phyloP scores from a whole-genome alignment of 2,113 vertebrate genomes.

The Hucho hucho region DNA sequence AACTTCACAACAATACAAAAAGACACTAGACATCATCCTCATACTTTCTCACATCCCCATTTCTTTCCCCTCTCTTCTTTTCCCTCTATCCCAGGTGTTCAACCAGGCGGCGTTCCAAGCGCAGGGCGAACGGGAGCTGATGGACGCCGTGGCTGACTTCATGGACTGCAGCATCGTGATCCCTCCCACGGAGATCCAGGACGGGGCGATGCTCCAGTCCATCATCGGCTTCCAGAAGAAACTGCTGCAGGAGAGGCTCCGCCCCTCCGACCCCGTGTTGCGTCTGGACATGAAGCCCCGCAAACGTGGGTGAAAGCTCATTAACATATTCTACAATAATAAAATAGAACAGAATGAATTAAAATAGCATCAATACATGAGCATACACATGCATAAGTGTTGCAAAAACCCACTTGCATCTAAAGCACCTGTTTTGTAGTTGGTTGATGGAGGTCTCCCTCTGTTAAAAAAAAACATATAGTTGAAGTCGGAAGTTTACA shows the following conservation, averaged over 20 bases:
- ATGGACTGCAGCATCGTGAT: constrained; percentile 90
- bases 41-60: not conserved
- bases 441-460: too few relatives aligned
- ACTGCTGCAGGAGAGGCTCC: constrained; percentile 79
- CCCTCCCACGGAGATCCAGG: constrained; percentile 79
- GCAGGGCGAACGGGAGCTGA: constrained; percentile 68
- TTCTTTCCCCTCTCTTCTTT: not conserved
- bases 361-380: too few relatives aligned
- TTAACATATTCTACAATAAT: not conserved
- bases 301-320: constrained; percentile 44
- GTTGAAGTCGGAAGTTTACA: too few relatives aligned
- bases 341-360: not conserved
- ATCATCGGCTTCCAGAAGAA: constrained; percentile 85
- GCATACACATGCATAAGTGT: too few relatives aligned
- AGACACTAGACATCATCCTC: not conserved
- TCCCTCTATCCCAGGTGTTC: constrained; percentile 78
- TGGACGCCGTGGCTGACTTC: constrained; percentile 75
- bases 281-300: constrained; percentile 48
- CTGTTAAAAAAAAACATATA: too few relatives aligned
- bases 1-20: not conserved
- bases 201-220: constrained; percentile 74
- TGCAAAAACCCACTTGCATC: too few relatives aligned
- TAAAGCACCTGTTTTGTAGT: too few relatives aligned
- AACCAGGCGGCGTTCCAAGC: constrained; percentile 79
- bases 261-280: constrained; percentile 26